These are phyloP conservation scores for Musca vetustissima DNA, from an alignment of 1,140 invertebrate genomes.

Conservation along the genomic window DNA sequence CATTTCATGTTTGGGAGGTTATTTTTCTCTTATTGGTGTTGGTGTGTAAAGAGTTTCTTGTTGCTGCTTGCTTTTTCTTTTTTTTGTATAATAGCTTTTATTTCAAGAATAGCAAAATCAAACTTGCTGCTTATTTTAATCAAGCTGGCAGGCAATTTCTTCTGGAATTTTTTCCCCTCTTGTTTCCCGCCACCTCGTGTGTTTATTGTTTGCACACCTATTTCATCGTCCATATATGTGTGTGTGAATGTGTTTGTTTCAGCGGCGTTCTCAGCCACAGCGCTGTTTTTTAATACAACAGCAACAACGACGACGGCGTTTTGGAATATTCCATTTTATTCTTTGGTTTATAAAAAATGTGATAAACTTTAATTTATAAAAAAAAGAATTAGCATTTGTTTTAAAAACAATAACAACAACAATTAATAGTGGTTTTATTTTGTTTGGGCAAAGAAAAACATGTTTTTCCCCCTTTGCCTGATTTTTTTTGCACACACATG, in stretches of 20 bases:
- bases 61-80: no score
- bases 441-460: neutral
- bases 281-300: neutral
- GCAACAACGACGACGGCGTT: no score
- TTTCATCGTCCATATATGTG: no score
- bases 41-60: no score
- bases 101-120: no score
- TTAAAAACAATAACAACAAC: neutral
- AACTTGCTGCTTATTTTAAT: no score
- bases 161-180: neutral
- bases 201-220: neutral
- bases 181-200: neutral
- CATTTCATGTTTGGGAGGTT: no score
- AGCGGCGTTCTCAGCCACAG: neutral
- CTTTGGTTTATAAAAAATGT: neutral
- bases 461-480: neutral
- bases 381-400: no score
- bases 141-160: no score
- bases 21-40: no score
- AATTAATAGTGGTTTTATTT: neutral
- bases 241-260: no score
- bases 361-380: neutral
- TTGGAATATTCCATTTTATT: conserved; percentile 22
- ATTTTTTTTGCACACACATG: conserved; percentile 7
- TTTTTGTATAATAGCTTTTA: no score